A percentile compares a stretch with the other conserved stretches of the same genome.
Evolutionary conservation across 1,140 invertebrate species (phyloP).

Genomic region (Rhagoletis zephyria): DNA sequence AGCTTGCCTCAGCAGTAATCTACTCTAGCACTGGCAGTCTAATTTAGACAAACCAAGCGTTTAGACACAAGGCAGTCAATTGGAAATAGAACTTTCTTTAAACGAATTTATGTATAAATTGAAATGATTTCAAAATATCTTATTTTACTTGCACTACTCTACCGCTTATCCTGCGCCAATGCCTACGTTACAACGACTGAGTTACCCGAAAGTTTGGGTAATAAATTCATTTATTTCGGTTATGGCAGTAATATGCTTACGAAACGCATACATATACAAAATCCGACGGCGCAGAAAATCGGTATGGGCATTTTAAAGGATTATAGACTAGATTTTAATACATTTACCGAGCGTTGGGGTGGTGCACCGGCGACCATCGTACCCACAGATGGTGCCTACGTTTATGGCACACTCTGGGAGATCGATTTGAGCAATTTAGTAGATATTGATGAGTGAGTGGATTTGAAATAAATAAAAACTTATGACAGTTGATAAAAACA

Average conservation of each 20-base stretch:
- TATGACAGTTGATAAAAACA: too few species aligned
- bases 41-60: slow-evolving; percentile 38
- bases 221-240: slow-evolving; percentile 67
- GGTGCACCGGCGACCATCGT: slow-evolving; percentile 68
- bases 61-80: slow-evolving; percentile 13
- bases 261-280: slow-evolving; percentile 65
- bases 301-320: slow-evolving; percentile 59
- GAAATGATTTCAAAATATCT: slow-evolving; percentile 17
- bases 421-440: slow-evolving; percentile 64
- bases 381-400: slow-evolving; percentile 56
- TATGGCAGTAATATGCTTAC: slow-evolving; percentile 69
- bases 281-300: slow-evolving; percentile 60
- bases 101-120: not conserved
- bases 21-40: slow-evolving; percentile 6
- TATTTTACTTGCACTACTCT: not conserved
- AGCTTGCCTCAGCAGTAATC: not conserved
- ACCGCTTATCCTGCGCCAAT: not conserved
- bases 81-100: not conserved
- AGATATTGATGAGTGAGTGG: slow-evolving; percentile 64
- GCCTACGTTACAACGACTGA: slow-evolving; percentile 17
- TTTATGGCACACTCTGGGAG: slow-evolving; percentile 67
- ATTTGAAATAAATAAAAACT: not conserved
- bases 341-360: slow-evolving; percentile 59
- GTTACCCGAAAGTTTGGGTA: slow-evolving; percentile 61
- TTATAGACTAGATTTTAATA: slow-evolving; percentile 65